These are phyloP conservation scores for Oryzias woworae DNA, from an alignment of 2,113 vertebrate species.

Conservation along the genomic window DNA sequence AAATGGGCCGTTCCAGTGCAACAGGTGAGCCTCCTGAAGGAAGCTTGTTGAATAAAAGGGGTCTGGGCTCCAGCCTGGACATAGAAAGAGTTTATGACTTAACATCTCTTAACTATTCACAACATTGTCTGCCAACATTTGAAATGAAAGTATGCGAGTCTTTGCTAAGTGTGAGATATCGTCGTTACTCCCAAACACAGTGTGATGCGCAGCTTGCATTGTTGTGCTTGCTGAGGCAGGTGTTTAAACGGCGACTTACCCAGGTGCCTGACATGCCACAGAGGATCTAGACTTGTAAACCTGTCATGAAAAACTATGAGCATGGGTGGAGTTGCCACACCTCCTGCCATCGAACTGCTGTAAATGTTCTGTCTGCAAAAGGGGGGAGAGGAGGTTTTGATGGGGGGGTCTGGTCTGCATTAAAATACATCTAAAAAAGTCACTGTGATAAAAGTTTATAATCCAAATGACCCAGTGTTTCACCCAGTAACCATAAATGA, in stretches of 20 bases:
- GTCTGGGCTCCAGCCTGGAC: conserved; percentile 91
- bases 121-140: not conserved
- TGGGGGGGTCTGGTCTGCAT: not conserved
- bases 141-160: too few relatives aligned
- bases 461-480: too few relatives aligned
- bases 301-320: conserved; percentile 92
- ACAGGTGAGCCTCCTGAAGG: conserved; percentile 87
- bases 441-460: too few relatives aligned
- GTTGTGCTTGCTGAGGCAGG: not conserved
- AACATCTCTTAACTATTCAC: not conserved
- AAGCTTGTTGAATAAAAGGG: conserved; percentile 82
- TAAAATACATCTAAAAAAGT: too few relatives aligned
- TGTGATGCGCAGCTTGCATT: too few relatives aligned
- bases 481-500: too few relatives aligned
- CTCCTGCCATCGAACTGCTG: conserved; percentile 92
- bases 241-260: conserved; percentile 73
- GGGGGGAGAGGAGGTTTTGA: not conserved
- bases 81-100: not conserved
- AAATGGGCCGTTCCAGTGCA: conserved; percentile 95
- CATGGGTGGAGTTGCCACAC: conserved; percentile 93
- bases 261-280: conserved; percentile 93
- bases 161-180: too few relatives aligned
- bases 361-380: conserved; percentile 87
- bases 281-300: conserved; percentile 85
- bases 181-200: too few relatives aligned